phyloP scores from a whole-genome alignment of 1,140 invertebrate genomes.

The Drosophila oshimai region DNA sequence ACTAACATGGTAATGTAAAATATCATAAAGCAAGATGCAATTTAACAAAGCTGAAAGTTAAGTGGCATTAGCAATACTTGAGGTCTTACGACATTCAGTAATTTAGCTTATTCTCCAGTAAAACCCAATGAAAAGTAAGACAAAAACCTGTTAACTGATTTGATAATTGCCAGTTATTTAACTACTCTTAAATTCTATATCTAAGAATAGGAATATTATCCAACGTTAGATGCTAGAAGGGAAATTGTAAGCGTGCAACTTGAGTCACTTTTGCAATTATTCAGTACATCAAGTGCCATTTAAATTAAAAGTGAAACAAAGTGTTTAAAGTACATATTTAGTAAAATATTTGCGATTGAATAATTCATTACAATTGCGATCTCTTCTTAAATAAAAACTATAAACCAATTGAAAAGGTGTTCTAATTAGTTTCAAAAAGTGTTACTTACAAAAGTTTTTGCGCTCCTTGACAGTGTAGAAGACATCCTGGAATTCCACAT shows the following conservation, averaged over 20 bases:
- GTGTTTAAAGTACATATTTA: not conserved
- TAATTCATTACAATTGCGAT: not conserved
- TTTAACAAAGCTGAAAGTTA: not conserved
- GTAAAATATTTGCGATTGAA: not conserved
- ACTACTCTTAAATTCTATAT: too few species aligned
- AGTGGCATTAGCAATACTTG: not conserved
- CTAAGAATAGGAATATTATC: not conserved
- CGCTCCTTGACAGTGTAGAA: slow-evolving; percentile 72
- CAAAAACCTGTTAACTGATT: too few species aligned
- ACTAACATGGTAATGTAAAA: not conserved
- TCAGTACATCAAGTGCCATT: not conserved
- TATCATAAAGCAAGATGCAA: not conserved
- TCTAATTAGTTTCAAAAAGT: not conserved
- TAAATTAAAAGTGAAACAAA: not conserved
- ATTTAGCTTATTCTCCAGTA: too few species aligned
- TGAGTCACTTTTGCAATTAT: not conserved
- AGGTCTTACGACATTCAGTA: not conserved
- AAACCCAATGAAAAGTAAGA: too few species aligned
- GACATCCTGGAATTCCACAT: slow-evolving; percentile 82
- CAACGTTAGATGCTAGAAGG: not conserved
- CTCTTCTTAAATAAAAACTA: not conserved
- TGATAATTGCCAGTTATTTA: too few species aligned
- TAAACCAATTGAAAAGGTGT: too few species aligned
- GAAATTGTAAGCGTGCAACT: not conserved
- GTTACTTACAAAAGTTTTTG: slow-evolving; percentile 69